Evolutionary conservation across 2,113 vertebrate genomes (phyloP).

Genomic region (Alligator mississippiensis): DNA sequence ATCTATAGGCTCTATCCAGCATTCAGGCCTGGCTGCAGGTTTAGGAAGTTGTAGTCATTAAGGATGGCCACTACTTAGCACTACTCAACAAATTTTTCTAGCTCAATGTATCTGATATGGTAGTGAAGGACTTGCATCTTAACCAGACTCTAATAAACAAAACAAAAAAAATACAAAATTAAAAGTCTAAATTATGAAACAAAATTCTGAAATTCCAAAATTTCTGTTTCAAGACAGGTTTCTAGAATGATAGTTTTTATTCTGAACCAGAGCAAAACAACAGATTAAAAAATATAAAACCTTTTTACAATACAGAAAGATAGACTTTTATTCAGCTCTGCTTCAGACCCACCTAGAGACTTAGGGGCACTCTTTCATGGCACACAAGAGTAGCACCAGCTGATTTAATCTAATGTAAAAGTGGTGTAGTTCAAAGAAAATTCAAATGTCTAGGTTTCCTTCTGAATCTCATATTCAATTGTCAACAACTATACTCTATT

Average conservation of each 20-base stretch:
- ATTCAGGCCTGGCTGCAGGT: no score
- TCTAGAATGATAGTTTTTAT: neutral
- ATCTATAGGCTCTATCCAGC: no score
- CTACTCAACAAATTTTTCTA: no score
- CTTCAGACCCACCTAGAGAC: conserved; percentile 15
- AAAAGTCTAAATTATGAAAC: neutral
- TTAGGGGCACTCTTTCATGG: no score
- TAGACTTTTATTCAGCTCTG: neutral
- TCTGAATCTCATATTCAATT: neutral
- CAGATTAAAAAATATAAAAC: neutral
- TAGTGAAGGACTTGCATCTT: no score
- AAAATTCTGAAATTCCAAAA: neutral
- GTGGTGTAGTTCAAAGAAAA: neutral
- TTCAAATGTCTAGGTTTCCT: neutral
- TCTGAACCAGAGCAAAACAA: neutral
- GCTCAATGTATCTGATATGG: no score
- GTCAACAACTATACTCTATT: neutral
- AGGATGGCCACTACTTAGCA: no score
- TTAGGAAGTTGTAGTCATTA: no score
- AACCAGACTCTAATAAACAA: no score
- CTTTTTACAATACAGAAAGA: neutral
- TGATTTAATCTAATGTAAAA: neutral
- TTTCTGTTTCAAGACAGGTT: neutral
- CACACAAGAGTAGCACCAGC: no score
- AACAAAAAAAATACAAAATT: neutral